Evolutionary conservation across 1,140 invertebrate species (phyloP), one percentile per base, ranked within the genome.

Genomic region (Leptonema lineaticorne): DNA sequence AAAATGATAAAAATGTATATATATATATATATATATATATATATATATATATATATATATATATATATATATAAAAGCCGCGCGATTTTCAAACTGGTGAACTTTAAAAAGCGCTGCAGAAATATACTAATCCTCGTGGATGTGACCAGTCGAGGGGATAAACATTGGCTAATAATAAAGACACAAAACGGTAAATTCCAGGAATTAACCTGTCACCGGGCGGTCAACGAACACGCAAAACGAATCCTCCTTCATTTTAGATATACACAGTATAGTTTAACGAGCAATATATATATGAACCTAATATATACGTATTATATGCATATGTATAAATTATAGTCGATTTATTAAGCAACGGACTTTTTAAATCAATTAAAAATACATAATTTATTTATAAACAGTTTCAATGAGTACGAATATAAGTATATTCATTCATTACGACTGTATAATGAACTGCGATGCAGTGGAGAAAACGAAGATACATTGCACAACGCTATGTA

Each of bases 151-250:
- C 58, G 41, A 26, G 48, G 37, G 53, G 67, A 41, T 62, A 62
- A 62, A 62, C 67, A 48, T 60, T 60, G 20, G 67, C 67, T 68
- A 68, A 68, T 68, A 68, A 68, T 68, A 68, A 68, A 68, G 67
- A 68, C 67, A 60, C 67, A 33, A 46, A 50, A 41, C 59, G 46
- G 57, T 68, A 68, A 68, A 68, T 68, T 68, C 67, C 27, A 37
- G 67, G 67, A 46, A 62, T 68, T 68, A 68, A 62, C 57, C 67
- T 68, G 67, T 68, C 67, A 62, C 37, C 41, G 18, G 37, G 57
- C 66, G 66, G 64, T 64, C 62, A 53, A 27, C 45, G 62, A 18
- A 64, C 62, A 64, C 45, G 27, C 11, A 20, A 28, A 67, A n/a
- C 56, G 29, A 30, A 53, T 30, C 29, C 64, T 29, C 29, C 65